Evolutionary conservation across 1,140 invertebrate species (phyloP), one percentile per base, ranked within the genome.

Genomic region (Thaumatotibia leucotreta): DNA sequence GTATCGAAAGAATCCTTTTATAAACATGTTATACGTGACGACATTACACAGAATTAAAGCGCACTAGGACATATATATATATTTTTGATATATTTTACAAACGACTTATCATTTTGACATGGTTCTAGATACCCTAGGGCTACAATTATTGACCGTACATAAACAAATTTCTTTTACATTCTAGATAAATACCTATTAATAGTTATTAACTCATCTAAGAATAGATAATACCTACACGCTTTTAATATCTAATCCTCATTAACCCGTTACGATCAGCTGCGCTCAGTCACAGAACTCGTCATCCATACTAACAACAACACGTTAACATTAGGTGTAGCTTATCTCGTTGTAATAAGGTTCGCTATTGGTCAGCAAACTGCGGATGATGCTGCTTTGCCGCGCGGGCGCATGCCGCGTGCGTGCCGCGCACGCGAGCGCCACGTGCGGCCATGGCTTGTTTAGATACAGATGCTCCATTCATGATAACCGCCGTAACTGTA

Each of bases 391-490:
- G 3, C 39, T 45, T 45, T 20, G 50, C 33, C 52, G 35, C 50
- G 35, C 68, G 70, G 69, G 70, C 70, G 74, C 82, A 77, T 87
- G 84, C 17, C 14, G 14, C 45, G 35, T 66, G 73, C 83, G 84
- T 88, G 84, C 45, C 66, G 67, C 72, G 72, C 84, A 82, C 80
- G 82, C 72, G 75, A 50, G 27, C 6, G 9, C 4, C 74, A 68
- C 84, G 78, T 83, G 82, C 52, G 45, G 66, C 67, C 64, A 50
- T 58, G 52, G 24, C n/a, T 35, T 35, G 61, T 35, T 63, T 24
- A 31, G 61, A 58, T 58, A 58, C 52, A 58, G 52, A 58, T 54
- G 50, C 22, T 54, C 23, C 50, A 54, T 54, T 54, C 50, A 54
- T 54, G 22, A 54, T 58, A 58, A 58, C 4, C 24, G 52, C 35